Base-by-base conservation (phyloP, 1,140 invertebrate genomes). In the Calliopsis andreniformis region DNA sequence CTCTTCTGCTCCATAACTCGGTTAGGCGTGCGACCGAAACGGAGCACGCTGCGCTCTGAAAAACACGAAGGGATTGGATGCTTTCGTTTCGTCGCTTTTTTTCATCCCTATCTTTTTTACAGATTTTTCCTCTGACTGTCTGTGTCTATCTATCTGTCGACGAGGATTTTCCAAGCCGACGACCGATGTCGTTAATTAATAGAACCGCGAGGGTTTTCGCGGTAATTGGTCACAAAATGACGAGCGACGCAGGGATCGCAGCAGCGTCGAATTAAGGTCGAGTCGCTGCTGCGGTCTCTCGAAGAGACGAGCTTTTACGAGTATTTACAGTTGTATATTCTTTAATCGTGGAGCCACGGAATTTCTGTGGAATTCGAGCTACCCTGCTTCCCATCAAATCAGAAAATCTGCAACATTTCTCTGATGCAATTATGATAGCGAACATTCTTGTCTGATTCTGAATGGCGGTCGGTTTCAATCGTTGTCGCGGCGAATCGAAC, bases 181-280 rank as follows among this genome's bases (percentile, higher is more conserved):
- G 16, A 59, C 47, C 64, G 42, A 59, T 76, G 64, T 58, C 39
- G 71, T 76, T 82, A 82, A 82, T 82, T 82, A 82, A 80, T 80
- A 61, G 49, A 39, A 30, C 25, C 69, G 55, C 45, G 61, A 20
- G 42, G 35, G 39, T 12, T 25, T 78, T 25, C n/a, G 47, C 61
- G 49, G 58, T 82, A 63, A 82, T 76, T 77, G 56, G 55, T 76
- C 53, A 56, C 61, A 39, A 63, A 76, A 63, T 45, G 58, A 67
- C 61, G 47, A 32, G 25, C 43, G 47, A 39, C 43, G 20, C n/a
- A 20, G 28, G 12, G 8, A 51, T 56, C 59, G 64, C n/a, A 68
- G 68, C 59, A 39, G 25, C 61, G 47, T 58, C 51, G 47, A 49
- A 82, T 80, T 61, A 61, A 58, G 78, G 59, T 76, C 55, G 51